Evolutionary conservation across 1,140 invertebrate species (phyloP), one percentile per base, ranked within the genome.

Genomic region (Wasmannia auropunctata): DNA sequence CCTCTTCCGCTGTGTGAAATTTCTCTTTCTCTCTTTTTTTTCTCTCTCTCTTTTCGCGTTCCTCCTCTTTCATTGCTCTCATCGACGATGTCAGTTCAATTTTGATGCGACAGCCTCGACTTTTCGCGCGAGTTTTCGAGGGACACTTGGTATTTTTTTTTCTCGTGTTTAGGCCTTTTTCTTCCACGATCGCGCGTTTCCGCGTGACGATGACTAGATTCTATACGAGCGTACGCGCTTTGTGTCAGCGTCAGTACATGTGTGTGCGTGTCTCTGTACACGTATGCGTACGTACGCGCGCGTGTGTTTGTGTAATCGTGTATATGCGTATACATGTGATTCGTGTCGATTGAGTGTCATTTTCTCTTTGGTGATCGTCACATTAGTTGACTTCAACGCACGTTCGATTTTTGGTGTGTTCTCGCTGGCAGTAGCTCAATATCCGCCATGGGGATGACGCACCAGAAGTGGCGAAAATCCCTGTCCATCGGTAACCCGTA

Each of bases 371-470:
- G 58, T 74, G 56, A 58, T 75, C 72, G 69, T 85, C 51, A 76
- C 19, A 85, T 75, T 43, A 25, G 40, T 60, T 40, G 63, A 19
- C 37, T 70, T 70, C 58, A 70, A 70, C 67, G 85, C 72, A 69
- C 40, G 22, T 76, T 60, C 58, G 54, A 87, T 67, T 37, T 56
- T 67, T 84, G 70, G 70, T 56, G 58, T 67, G 54, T 89, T 85
- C 65, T 79, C 72, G 70, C 58, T 89, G 88, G 88, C 88, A 89
- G 88, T 89, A 89, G 77, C 87, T 88, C 69, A 76, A 62, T 70
- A 51, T 51, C 75, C 81, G 49, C 81, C 74, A n/a, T 77, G 54
- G 69, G 76, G 74, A 88, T 83, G 84, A 86, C 83, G 69, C 62
- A 65, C 69, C 60, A 46, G 51, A 43, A 83, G 49, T 54, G 25